Conservation (phyloP, 2,113 vertebrate genomes). For the Dinomys branickii region DNA sequence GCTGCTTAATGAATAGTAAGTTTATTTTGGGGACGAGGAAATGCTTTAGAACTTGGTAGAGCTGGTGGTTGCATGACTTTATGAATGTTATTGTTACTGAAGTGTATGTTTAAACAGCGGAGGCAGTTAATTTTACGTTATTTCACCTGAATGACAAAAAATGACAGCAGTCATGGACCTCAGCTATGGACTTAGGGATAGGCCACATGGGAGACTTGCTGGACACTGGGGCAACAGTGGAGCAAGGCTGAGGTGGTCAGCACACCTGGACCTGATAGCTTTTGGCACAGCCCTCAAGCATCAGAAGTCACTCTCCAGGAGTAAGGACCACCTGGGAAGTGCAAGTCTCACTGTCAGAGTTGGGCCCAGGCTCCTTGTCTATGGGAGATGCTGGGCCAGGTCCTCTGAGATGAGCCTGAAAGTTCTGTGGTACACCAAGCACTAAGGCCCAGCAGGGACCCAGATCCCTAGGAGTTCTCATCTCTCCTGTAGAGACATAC, state of each 20-base stretch:
- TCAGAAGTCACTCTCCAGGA: background rate
- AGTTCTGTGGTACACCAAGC: fast-evolving
- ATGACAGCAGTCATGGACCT: background rate
- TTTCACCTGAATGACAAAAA: background rate
- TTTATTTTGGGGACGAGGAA: background rate
- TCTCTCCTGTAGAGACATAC: background rate
- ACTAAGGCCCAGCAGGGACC: fast-evolving
- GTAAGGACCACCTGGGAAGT: background rate
- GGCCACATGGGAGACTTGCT: background rate
- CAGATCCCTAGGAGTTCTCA: background rate
- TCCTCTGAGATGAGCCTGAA: background rate
- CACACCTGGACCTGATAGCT: background rate
- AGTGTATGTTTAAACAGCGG: background rate
- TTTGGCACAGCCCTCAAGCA: background rate
- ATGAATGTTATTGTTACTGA: background rate
- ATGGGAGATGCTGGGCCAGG: background rate
- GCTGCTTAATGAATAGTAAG: background rate
- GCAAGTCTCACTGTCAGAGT: background rate
- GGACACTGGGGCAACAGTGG: background rate
- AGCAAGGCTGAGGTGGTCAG: background rate
- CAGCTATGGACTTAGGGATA: background rate
- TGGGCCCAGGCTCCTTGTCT: background rate
- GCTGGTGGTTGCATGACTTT: fast-evolving
- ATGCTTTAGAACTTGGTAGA: too few species aligned
- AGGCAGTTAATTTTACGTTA: background rate